Percentiles rank a stretch among this genome's conserved stretches.
These are phyloP conservation scores for Epistrophe grossulariae DNA, from an alignment of 2,888 invertebrate genomes.

Conservation along the genomic window DNA sequence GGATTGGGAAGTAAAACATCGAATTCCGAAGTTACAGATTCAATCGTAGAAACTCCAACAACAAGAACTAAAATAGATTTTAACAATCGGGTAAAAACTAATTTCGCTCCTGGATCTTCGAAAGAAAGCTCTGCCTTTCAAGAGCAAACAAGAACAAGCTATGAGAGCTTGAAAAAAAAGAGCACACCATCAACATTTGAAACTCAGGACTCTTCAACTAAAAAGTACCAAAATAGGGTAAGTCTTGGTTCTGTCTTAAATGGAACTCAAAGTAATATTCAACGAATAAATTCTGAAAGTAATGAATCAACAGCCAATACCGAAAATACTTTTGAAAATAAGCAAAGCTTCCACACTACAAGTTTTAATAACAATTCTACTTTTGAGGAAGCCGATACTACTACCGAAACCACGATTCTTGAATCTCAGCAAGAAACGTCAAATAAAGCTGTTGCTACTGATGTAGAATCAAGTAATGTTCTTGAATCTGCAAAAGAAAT, in stretches of 20 bases:
- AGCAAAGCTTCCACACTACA: too few species aligned
- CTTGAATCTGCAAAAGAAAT: not conserved
- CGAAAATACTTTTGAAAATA: not conserved
- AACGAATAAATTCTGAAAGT: not conserved
- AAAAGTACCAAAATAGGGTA: not conserved
- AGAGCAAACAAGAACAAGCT: not conserved
- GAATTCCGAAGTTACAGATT: not conserved
- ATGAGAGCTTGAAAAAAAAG: not conserved
- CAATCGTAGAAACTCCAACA: not conserved
- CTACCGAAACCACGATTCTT: not conserved
- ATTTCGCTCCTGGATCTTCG: not conserved
- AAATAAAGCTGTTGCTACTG: not conserved
- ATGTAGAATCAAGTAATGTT: not conserved
- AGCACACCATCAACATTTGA: not conserved
- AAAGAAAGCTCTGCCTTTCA: not conserved
- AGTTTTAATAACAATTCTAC: too few species aligned
- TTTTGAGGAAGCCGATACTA: not conserved
- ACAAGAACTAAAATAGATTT: not conserved
- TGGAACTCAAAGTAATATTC: not conserved
- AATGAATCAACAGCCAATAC: not conserved
- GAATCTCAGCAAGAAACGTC: not conserved
- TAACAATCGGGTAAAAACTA: not conserved
- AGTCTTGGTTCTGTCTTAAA: conserved; percentile 6
- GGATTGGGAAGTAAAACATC: not conserved
- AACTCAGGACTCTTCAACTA: not conserved